Evolutionary conservation across 2,113 vertebrate species (phyloP).

Genomic region (Phainopepla nitens): DNA sequence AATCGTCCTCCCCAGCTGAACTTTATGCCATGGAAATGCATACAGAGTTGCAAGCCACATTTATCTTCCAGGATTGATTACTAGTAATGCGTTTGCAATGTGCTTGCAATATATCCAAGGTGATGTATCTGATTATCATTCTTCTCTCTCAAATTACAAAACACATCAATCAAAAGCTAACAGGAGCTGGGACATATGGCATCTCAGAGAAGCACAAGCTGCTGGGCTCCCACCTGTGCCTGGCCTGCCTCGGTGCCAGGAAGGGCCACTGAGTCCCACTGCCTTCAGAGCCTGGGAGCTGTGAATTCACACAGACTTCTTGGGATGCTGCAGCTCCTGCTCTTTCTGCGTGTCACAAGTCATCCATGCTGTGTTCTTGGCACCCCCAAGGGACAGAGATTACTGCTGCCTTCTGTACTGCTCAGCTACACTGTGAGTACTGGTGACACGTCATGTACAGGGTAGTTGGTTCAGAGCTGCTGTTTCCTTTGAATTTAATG

Average conservation of each 20-base stretch:
- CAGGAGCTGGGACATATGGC: neutral
- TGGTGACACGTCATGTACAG: neutral
- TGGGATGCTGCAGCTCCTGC: neutral
- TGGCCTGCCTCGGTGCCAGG: neutral
- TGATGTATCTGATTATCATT: neutral
- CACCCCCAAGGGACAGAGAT: neutral
- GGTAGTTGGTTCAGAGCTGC: neutral
- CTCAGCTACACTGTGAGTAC: neutral
- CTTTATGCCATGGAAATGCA: neutral
- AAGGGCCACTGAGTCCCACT: accelerated
- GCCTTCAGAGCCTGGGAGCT: neutral
- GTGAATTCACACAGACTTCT: neutral
- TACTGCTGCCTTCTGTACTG: neutral
- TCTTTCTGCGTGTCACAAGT: neutral
- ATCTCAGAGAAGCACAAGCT: neutral
- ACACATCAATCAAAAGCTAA: neutral
- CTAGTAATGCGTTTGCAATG: accelerated
- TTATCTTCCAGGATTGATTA: neutral
- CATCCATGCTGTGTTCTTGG: neutral
- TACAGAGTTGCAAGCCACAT: neutral
- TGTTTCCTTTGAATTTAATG: neutral
- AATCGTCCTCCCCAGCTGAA: neutral
- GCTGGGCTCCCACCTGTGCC: neutral
- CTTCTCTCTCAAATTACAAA: conserved; percentile 11
- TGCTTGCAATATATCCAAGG: neutral